Conservation (phyloP, 2,888 invertebrate species). For the Drosophila macrospina region DNA sequence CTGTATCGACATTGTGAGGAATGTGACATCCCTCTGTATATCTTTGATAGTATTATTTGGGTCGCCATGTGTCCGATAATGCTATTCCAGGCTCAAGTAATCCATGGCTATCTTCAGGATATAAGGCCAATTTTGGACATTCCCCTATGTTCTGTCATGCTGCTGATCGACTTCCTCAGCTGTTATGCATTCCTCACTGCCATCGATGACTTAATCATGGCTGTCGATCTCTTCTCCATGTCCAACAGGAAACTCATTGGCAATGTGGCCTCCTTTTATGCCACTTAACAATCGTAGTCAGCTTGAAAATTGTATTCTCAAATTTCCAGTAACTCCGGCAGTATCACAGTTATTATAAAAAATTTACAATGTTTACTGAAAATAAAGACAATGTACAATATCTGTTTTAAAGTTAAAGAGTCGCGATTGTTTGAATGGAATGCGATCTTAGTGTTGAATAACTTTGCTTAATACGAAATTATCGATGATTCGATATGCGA, state of each 20-base stretch:
- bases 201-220: constrained; percentile 3
- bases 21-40: neutral
- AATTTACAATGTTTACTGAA: neutral
- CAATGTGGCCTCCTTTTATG: neutral
- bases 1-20: accelerated
- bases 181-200: constrained; percentile 28
- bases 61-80: constrained; percentile 39
- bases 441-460: too few relatives aligned
- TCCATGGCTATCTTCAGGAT: constrained; percentile 42
- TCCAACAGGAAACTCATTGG: neutral
- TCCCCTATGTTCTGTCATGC: constrained; percentile 53
- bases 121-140: constrained; percentile 37
- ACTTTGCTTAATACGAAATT: too few relatives aligned
- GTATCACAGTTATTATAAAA: too few relatives aligned
- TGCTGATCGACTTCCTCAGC: constrained; percentile 55
- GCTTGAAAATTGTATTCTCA: neutral
- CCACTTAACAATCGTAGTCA: neutral
- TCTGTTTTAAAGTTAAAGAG: neutral
- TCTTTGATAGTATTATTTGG: constrained; percentile 28
- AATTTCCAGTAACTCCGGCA: neutral
- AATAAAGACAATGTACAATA: neutral
- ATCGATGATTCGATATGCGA: too few relatives aligned
- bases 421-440: too few relatives aligned
- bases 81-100: constrained; percentile 56
- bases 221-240: neutral